A percentile compares a stretch with the other conserved stretches of the same genome.
Evolutionary conservation across 2,888 invertebrate species (phyloP).

Genomic region (Hydriomena furcata): DNA sequence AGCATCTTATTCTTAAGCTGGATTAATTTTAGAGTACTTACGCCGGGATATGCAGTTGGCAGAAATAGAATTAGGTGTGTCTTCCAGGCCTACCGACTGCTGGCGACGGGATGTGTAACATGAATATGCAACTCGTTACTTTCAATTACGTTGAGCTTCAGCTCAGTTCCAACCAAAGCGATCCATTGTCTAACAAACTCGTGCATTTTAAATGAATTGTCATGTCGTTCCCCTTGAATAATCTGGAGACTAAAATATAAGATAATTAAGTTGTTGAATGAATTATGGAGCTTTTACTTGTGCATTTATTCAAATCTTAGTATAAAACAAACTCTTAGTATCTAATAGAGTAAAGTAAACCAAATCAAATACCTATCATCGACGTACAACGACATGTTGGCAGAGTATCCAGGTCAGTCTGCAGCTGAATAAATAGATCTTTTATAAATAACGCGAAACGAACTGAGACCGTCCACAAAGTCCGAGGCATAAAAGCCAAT

Average conservation of each 20-base stretch:
- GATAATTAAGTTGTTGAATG: conserved; percentile 2
- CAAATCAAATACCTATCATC: conserved; percentile 11
- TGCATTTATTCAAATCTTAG: too few relatives aligned
- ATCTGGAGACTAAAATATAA: conserved; percentile 34
- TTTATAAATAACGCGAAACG: conserved; percentile 73
- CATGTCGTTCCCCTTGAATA: conserved; percentile 45
- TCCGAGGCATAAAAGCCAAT: conserved; percentile 53
- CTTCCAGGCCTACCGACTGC: conserved; percentile 24
- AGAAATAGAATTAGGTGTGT: conserved; percentile 33
- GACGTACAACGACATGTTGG: conserved; percentile 54
- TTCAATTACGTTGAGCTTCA: conserved; percentile 64
- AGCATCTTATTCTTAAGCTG: conserved; percentile 16
- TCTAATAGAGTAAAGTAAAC: too few relatives aligned
- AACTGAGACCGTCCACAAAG: conserved; percentile 46
- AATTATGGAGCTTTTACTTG: conserved; percentile 7
- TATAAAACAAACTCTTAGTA: too few relatives aligned
- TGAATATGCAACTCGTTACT: conserved; percentile 75
- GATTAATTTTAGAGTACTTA: conserved; percentile 29
- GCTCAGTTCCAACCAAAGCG: conserved; percentile 50
- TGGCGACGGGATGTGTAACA: conserved; percentile 39
- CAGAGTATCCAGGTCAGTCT: conserved; percentile 72
- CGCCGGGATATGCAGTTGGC: conserved; percentile 23
- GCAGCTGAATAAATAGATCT: conserved; percentile 78
- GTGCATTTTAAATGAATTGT: conserved; percentile 61
- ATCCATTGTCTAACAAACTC: conserved; percentile 52